Evolutionary conservation across 2,113 vertebrate genomes (phyloP).

Genomic region (Turdus rufiventris): DNA sequence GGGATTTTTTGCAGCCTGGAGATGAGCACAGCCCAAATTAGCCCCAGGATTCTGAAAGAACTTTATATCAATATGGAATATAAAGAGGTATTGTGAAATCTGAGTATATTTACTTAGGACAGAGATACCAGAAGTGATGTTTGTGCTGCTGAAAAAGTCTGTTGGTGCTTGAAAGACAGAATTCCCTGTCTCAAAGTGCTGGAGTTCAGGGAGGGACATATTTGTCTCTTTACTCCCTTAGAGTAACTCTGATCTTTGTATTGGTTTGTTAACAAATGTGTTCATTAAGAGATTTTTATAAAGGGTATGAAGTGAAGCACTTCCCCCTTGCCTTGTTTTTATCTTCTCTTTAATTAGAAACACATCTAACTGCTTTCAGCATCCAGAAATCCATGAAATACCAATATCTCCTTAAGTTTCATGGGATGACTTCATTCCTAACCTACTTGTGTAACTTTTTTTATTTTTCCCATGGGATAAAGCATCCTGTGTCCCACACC

Average conservation of each 20-base stretch:
- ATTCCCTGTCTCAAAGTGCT: neutral
- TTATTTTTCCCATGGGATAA: neutral
- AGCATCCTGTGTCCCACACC: neutral
- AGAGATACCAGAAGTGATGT: neutral
- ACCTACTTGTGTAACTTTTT: neutral
- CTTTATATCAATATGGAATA: fast-evolving
- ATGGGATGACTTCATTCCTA: neutral
- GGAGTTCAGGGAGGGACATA: neutral
- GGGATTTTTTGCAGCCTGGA: neutral
- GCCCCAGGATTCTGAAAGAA: neutral
- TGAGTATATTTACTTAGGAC: neutral
- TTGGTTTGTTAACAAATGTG: neutral
- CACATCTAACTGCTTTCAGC: neutral
- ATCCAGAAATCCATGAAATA: neutral
- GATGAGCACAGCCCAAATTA: neutral
- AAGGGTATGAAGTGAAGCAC: neutral
- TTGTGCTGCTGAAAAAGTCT: neutral
- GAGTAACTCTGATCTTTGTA: neutral
- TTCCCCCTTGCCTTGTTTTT: neutral
- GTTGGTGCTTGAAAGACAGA: neutral
- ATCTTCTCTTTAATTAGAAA: neutral
- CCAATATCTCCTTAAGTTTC: neutral
- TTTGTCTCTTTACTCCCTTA: neutral
- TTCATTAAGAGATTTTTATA: neutral
- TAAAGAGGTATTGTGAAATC: neutral